A percentile compares a stretch with the other conserved stretches of the same genome.
These are phyloP conservation scores for Cylindroiulus punctatus DNA, from an alignment of 2,888 invertebrate genomes.

Conservation along the genomic window DNA sequence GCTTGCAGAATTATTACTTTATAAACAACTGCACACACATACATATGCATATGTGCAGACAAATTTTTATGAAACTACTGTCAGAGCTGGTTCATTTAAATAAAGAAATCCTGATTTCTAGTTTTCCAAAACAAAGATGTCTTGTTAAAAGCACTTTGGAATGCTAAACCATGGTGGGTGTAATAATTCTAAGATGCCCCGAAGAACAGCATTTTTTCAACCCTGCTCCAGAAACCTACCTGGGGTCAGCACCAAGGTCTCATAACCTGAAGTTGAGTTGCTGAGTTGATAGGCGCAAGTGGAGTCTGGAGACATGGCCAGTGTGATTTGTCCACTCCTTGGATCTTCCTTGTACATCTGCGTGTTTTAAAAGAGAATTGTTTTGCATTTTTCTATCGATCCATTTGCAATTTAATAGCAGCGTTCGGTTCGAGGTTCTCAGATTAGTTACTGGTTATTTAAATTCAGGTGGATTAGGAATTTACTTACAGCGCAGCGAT, in stretches of 20 bases:
- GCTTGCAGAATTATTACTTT: too few relatives aligned
- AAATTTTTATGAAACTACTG: too few relatives aligned
- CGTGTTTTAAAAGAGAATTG: slow-evolving; percentile 11
- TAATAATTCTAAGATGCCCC: neutral
- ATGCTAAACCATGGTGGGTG: too few relatives aligned
- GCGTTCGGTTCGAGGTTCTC: neutral
- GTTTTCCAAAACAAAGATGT: too few relatives aligned
- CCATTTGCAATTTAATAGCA: neutral
- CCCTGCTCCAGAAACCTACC: slow-evolving; percentile 62
- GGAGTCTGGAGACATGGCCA: slow-evolving; percentile 74
- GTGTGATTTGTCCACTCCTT: slow-evolving; percentile 69
- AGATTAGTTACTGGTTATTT: neutral
- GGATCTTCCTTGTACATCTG: slow-evolving; percentile 70
- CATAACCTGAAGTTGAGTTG: slow-evolving; percentile 70
- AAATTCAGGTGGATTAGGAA: neutral
- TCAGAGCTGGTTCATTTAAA: too few relatives aligned
- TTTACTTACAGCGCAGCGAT: slow-evolving; percentile 62
- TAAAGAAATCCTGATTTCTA: too few relatives aligned
- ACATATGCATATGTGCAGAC: too few relatives aligned
- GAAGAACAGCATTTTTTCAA: neutral
- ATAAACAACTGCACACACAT: too few relatives aligned
- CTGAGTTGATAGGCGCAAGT: slow-evolving; percentile 72
- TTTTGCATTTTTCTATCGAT: slow-evolving; percentile 37
- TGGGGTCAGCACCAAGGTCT: slow-evolving; percentile 70
- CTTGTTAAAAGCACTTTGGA: too few relatives aligned